Conservation (phyloP, 2,888 invertebrate genomes). For the Imbricaverruca yamaguchii region DNA sequence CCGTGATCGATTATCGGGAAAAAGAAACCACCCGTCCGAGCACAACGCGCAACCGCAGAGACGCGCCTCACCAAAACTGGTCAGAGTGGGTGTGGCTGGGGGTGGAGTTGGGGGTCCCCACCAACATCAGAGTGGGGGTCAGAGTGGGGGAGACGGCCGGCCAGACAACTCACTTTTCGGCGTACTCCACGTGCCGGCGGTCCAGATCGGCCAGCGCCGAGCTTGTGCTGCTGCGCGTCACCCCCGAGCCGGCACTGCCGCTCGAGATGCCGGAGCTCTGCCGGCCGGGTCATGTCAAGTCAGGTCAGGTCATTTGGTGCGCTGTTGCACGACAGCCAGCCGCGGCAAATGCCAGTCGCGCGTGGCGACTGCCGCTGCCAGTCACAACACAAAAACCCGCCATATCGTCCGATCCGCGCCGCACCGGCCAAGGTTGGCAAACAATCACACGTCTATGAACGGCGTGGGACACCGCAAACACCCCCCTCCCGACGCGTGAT, state of each 20-base stretch:
- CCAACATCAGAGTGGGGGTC: too few species aligned
- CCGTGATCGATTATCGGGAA: too few species aligned
- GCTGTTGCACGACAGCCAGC: too few species aligned
- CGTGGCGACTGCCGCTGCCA: too few species aligned
- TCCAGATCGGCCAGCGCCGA: slow-evolving; percentile 60
- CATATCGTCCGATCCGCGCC: too few species aligned
- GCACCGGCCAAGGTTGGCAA: slow-evolving; percentile 22
- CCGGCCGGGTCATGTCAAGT: not conserved
- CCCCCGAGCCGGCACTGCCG: slow-evolving; percentile 37
- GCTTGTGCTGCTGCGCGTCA: slow-evolving; percentile 72
- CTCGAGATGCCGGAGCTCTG: slow-evolving; percentile 19
- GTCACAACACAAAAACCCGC: too few species aligned
- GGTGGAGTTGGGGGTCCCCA: too few species aligned
- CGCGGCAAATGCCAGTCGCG: too few species aligned
- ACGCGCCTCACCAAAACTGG: too few species aligned
- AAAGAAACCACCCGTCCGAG: too few species aligned
- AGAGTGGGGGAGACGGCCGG: slow-evolving; percentile 5
- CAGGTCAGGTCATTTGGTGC: not conserved
- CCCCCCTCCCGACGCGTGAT: not conserved
- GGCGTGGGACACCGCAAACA: not conserved
- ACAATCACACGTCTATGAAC: slow-evolving; percentile 26
- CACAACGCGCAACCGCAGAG: too few species aligned
- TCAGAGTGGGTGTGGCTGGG: too few species aligned
- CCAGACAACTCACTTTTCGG: slow-evolving; percentile 59
- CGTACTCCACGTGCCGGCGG: slow-evolving; percentile 57